Evolutionary conservation across 2,797 vertebrate species (phyloP), one percentile per base, ranked within the genome.

Genomic region (Lateolabrax maculatus): DNA sequence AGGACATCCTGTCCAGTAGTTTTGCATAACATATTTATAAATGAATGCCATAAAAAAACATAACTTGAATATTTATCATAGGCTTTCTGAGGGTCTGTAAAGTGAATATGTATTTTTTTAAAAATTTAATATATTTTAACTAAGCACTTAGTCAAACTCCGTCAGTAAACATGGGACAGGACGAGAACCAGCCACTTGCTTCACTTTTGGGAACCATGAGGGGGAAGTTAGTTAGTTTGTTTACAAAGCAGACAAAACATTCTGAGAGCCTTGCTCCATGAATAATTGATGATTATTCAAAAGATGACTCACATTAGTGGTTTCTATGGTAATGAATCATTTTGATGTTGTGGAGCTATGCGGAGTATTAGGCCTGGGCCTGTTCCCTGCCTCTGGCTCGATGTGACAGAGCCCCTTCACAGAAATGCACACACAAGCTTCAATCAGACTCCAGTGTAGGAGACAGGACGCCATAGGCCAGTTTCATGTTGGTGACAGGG

Each of bases 241-340:
- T 94, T 92, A 92, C 87, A 88, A 87, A 89, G 83, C 80, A 58
- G 80, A 69, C 75, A 89, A 93, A 95, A 93, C 94, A 92, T 88
- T 94, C 90, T 82, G 18, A 89, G 79, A 86, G 44, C 79, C 87
- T 61, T 68, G 70, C 49, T 62, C 77, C 71, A 69, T 94, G 86
- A 94, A 94, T 93, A 95, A 94, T 78, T 60, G 84, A 89, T 93
- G 87, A 92, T 94, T 89, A 93, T 95, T 94, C 84, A 89, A 93
- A 95, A 90, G 85, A 93, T 89, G 87, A 93, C 90, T 95, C 87
- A 89, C 87, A 93, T 94, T 91, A 85, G 87, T 64, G 76, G 92
- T 94, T 94, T 84, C 92, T 80, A 81, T 92, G 82, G 90, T 80
- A 87, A 86, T 90, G 80, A 92, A 88, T 93, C 76, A 83, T 87